Percentiles rank a stretch among this genome's conserved stretches.
phyloP scores from a whole-genome alignment of 2,888 invertebrate species.

The Euzophera pinguis region DNA sequence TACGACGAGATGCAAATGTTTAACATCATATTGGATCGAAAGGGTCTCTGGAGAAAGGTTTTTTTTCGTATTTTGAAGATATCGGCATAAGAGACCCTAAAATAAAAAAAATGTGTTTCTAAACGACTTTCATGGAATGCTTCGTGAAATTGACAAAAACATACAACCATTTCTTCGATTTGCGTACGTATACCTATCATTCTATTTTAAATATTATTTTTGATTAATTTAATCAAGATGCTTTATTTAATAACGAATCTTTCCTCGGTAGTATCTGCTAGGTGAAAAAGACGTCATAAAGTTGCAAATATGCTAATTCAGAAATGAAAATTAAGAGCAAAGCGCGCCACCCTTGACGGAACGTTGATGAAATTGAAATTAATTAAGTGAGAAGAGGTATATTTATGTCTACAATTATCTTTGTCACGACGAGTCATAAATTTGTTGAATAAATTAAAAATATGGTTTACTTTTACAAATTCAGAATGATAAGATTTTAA shows the following conservation, averaged over 20 bases:
- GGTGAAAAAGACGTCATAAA: conserved; percentile 14
- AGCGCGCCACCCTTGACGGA: conserved; percentile 10
- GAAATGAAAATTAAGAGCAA: conserved; percentile 15
- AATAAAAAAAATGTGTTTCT: conserved; percentile 7
- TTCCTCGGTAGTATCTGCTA: background rate
- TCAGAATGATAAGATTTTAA: too few species aligned
- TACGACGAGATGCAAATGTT: conserved; percentile 62
- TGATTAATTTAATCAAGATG: background rate
- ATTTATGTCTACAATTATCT: conserved; percentile 7
- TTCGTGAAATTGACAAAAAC: background rate
- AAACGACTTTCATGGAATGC: background rate
- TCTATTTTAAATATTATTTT: too few species aligned
- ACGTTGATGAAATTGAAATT: conserved; percentile 14
- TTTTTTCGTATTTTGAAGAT: conserved; percentile 35
- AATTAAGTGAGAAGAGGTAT: conserved; percentile 11
- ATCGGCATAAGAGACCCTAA: conserved; percentile 19
- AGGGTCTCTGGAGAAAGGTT: conserved; percentile 32
- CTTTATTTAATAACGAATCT: background rate
- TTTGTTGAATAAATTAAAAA: background rate
- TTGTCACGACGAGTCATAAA: conserved; percentile 1
- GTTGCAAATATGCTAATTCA: conserved; percentile 14
- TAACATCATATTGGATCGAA: conserved; percentile 62
- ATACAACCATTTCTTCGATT: too few species aligned
- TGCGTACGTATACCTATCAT: too few species aligned
- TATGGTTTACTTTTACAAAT: too few species aligned